Evolutionary conservation across 2,113 vertebrate species (phyloP), one percentile per base, ranked within the genome.

Genomic region (Cebus imitator): DNA sequence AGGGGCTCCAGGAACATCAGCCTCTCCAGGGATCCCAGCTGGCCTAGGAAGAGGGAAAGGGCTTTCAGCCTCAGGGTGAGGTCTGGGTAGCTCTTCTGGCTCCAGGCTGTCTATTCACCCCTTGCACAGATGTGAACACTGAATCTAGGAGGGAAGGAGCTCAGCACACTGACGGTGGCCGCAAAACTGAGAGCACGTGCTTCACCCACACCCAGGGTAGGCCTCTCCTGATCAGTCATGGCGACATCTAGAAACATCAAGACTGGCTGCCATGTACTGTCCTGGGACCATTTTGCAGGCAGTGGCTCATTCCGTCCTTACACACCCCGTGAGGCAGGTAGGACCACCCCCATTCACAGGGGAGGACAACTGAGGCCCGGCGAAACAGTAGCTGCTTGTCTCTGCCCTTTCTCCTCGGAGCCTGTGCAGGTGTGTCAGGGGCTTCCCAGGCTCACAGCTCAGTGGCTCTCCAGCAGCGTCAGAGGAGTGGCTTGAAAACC

Each of bases 381-480:
- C 5, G 23, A 27, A 25, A 25, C 2, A 0, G 11, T 4, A 13
- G 11, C 12, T 2, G 0, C 16, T 14, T 8, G 3, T 0, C 3
- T 18, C 17, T 10, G 48, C 1, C 4, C 27, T 61, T 25, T 6
- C 9, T 57, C 1, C 16, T n/a, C 27, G 0, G 32, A 85, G 64
- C 50, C 13, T 8, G 17, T 2, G 11, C n/a, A 14, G 61, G 10
- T 17, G 35, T 0, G 1, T 10, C 16, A 20, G 35, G 73, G 4
- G 3, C 18, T 52, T 32, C 17, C 12, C 7, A 43, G 40, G 72
- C 40, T 75, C 18, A 17, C 21, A 72, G 75, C 40, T 45, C 21
- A 6, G 20, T 1, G 20, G 32, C 37, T 40, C 30, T 40, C 50
- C 6, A 23, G 25, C 3, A 3, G n/a, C 32, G 18, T 76, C 64